A percentile compares a stretch with the other conserved stretches of the same genome.
Evolutionary conservation across 2,797 vertebrate genomes (phyloP).

Genomic region (Kryptopterus vitreolus): DNA sequence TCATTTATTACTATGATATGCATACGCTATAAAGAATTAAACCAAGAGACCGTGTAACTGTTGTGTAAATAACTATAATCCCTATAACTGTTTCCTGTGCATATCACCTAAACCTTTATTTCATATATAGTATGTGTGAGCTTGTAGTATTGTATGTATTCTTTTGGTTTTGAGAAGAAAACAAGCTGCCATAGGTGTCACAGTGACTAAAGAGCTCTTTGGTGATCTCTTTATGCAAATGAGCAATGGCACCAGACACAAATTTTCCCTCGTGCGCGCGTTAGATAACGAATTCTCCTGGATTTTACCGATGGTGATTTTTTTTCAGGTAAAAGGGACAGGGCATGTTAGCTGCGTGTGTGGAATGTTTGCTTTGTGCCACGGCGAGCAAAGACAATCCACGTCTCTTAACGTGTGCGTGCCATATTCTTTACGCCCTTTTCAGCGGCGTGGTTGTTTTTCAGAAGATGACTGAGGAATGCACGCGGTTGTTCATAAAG

Average conservation of each 20-base stretch:
- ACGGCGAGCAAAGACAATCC: conserved; percentile 12
- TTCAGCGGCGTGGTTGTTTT: conserved; percentile 55
- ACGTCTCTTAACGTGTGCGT: conserved; percentile 13
- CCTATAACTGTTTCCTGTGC: not conserved
- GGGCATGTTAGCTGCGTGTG: not conserved
- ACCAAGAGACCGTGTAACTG: not conserved
- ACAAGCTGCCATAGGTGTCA: not conserved
- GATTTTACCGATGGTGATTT: not conserved
- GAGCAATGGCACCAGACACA: not conserved
- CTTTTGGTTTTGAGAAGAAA: not conserved
- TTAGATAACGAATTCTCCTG: not conserved
- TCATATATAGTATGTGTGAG: not conserved
- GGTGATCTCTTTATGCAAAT: conserved; percentile 17
- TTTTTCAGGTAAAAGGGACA: conserved; percentile 15
- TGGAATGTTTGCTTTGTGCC: conserved; percentile 31
- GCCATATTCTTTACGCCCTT: conserved; percentile 48
- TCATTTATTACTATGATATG: not conserved
- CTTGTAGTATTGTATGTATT: not conserved
- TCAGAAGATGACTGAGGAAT: conserved; percentile 48
- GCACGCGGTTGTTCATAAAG: conserved; percentile 56
- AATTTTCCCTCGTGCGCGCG: not conserved
- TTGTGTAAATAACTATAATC: not conserved
- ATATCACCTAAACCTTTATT: not conserved
- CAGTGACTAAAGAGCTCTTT: not conserved
- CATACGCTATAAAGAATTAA: not conserved